A percentile compares a stretch with the other conserved stretches of the same genome.
phyloP scores from a whole-genome alignment of 2,797 vertebrate genomes.

The Gymnoscopelus braueri region DNA sequence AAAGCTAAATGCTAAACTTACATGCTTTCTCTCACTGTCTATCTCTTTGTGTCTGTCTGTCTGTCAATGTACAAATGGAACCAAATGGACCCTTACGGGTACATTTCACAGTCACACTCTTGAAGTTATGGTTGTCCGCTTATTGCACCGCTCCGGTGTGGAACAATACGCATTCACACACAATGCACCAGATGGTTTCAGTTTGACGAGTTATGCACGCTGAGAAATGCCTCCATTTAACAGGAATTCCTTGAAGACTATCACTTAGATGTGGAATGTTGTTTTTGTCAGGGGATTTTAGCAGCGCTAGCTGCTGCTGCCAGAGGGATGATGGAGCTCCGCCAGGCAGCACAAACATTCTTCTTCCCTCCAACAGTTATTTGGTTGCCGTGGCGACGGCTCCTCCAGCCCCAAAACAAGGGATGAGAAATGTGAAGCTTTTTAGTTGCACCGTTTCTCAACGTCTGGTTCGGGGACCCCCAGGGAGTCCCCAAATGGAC shows the following conservation, averaged over 20 bases:
- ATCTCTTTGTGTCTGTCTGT: no score
- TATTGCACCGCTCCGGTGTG: conserved; percentile 21
- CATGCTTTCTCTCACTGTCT: no score
- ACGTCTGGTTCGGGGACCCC: no score
- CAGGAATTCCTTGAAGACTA: conserved; percentile 76
- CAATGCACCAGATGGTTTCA: conserved; percentile 68
- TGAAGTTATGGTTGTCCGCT: background rate
- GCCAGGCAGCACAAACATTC: conserved; percentile 69
- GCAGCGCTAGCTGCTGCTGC: conserved; percentile 46
- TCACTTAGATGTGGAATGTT: conserved; percentile 76
- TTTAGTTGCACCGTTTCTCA: no score
- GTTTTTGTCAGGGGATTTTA: conserved; percentile 78
- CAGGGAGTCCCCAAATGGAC: no score
- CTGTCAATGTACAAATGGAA: background rate
- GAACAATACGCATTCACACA: conserved; percentile 51
- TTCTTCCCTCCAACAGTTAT: conserved; percentile 64
- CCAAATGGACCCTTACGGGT: no score
- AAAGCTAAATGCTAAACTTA: no score
- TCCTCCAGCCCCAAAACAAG: conserved; percentile 74
- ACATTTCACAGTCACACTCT: no score
- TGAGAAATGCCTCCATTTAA: conserved; percentile 72
- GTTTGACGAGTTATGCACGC: conserved; percentile 63
- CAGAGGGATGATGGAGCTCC: conserved; percentile 73
- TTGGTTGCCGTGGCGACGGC: conserved; percentile 70
- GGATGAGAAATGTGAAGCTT: conserved; percentile 58